Evolutionary conservation across 2,888 invertebrate species (phyloP).

Genomic region (Heliconius cydno): DNA sequence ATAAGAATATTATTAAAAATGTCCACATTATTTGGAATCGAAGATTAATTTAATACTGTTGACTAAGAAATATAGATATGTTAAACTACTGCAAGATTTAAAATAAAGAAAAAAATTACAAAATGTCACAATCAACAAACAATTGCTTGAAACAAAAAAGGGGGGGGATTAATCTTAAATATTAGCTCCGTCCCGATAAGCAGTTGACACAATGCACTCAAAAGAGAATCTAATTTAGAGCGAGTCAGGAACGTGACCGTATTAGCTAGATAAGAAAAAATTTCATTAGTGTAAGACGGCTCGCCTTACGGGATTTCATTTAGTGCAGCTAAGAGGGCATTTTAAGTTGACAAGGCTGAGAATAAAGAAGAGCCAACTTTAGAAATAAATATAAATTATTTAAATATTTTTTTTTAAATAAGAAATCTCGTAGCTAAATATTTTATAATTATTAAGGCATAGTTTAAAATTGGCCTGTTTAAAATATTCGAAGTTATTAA

Average conservation of each 20-base stretch:
- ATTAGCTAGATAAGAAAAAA: slow-evolving; percentile 39
- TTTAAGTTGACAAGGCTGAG: slow-evolving; percentile 29
- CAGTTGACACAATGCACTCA: slow-evolving; percentile 37
- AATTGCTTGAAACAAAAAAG: slow-evolving; percentile 8
- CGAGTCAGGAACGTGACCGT: slow-evolving; percentile 38
- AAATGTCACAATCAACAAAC: neutral
- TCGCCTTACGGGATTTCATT: slow-evolving; percentile 36
- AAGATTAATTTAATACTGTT: too few species aligned
- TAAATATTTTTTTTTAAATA: neutral
- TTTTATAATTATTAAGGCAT: too few species aligned
- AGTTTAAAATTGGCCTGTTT: too few species aligned
- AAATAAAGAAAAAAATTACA: neutral
- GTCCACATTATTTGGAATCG: too few species aligned
- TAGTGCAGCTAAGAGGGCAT: slow-evolving; percentile 29
- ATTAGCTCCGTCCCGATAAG: slow-evolving; percentile 19
- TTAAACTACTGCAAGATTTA: too few species aligned
- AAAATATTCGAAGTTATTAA: too few species aligned
- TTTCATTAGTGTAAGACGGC: slow-evolving; percentile 39
- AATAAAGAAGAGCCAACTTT: slow-evolving; percentile 11
- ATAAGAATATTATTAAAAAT: too few species aligned
- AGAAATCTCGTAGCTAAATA: too few species aligned
- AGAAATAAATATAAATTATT: slow-evolving; percentile 9
- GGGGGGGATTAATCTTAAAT: slow-evolving; percentile 5
- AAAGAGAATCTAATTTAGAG: slow-evolving; percentile 40
- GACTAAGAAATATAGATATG: too few species aligned